Base-by-base conservation (phyloP, 2,797 vertebrate species). In the Diplodus sargus region DNA sequence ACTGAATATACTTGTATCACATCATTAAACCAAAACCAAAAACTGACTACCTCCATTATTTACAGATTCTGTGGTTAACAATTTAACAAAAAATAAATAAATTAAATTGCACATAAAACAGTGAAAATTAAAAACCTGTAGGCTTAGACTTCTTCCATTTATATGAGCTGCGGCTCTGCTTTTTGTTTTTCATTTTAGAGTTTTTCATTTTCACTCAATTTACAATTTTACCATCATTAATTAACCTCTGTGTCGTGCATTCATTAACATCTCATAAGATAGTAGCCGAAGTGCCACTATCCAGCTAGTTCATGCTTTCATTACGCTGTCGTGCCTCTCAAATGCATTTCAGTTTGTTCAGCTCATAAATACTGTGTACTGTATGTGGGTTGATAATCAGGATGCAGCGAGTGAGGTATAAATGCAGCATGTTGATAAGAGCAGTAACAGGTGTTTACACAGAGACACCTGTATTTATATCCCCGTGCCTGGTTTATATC, bases 401-500 rank as follows among this genome's bases (percentile, higher is more conserved):
- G 48, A 60, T 30, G 67, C 61, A 64, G 48, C 51, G 51, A 59
- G 71, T 1, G 11, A 58, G 61, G 34, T 67, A 63, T 74, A 59
- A 23, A 42, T 74, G 82, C 56, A 70, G 52, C 47, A 62, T 58
- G 76, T 66, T 65, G 79, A 85, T 83, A 75, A 85, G 70, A 81
- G 66, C 22, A 22, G 18, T 5, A 34, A 34, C 30, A 34, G 30
- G 30, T 34, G 30, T 6, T 5, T 5, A 34, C 30, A 34, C 6
- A 34, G 30, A 34, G 30, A 34, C 30, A 34, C 30, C 30, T 6
- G 30, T 7, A 34, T 5, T 34, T 9, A 12, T 48, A 18, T 65
- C 12, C 12, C 60, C 49, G 60, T 54, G 72, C 68, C 61, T 74
- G 53, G 5, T 51, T 82, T 75, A 49, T 18, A 45, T 63, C 67